phyloP scores from a whole-genome alignment of 2,888 invertebrate genomes.

The Podotricha telesiphe region DNA sequence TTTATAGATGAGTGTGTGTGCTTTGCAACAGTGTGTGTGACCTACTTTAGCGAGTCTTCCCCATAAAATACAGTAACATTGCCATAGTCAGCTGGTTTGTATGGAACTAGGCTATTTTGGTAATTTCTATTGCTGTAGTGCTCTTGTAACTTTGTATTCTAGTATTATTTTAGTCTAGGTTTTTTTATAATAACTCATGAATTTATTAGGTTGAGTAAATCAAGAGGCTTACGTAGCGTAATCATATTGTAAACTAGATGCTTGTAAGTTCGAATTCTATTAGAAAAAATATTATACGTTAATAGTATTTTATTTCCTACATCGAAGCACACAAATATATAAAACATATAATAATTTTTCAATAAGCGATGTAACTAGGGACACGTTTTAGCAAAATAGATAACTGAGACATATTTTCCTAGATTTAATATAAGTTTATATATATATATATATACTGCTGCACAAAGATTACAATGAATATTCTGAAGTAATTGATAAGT shows the following conservation, averaged over 20 bases:
- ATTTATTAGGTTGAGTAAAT: not conserved
- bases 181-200: not conserved
- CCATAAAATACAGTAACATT: slow-evolving; percentile 32
- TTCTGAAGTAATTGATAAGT: too few relatives aligned
- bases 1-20: slow-evolving; percentile 47
- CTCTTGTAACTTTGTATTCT: not conserved
- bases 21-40: slow-evolving; percentile 61
- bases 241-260: too few relatives aligned
- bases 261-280: too few relatives aligned
- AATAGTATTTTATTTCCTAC: too few relatives aligned
- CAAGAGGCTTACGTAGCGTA: not conserved
- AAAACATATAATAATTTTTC: too few relatives aligned
- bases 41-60: slow-evolving; percentile 52
- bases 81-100: slow-evolving; percentile 32
- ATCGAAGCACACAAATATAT: too few relatives aligned
- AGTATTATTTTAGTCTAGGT: not conserved
- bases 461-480: too few relatives aligned
- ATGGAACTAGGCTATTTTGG: slow-evolving; percentile 33
- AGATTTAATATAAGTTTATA: not conserved
- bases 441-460: not conserved
- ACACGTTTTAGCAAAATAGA: not conserved
- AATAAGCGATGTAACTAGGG: not conserved
- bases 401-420: not conserved
- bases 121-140: slow-evolving; percentile 24
- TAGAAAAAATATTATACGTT: too few relatives aligned